Conservation (phyloP, 2,797 vertebrate genomes). For the Hypotaenidia okinawae region DNA sequence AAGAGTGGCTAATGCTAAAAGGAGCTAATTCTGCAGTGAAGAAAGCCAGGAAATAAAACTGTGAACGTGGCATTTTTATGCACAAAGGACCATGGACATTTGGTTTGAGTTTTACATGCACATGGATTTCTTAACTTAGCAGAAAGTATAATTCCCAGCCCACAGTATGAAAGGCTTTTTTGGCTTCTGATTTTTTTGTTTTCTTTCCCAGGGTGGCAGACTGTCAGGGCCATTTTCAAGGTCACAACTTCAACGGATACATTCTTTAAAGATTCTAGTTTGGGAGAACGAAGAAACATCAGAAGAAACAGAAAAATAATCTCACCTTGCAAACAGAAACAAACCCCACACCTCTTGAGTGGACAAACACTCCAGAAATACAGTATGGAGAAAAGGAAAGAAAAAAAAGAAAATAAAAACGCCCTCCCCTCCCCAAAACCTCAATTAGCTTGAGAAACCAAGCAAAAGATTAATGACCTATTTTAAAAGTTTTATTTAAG, state of each 20-base stretch:
- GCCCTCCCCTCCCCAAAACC: not conserved
- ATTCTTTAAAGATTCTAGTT: not conserved
- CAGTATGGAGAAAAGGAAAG: not conserved
- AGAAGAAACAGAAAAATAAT: constrained; percentile 4
- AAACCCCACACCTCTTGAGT: not conserved
- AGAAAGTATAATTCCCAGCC: not conserved
- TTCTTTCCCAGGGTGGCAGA: not conserved
- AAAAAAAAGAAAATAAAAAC: not conserved
- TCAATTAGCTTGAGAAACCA: not conserved
- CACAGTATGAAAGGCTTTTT: not conserved
- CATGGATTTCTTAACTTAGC: not conserved
- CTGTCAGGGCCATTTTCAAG: constrained; percentile 8
- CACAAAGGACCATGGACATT: constrained; percentile 17
- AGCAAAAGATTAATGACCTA: not conserved
- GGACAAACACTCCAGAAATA: constrained; percentile 11
- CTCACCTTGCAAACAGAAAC: not conserved
- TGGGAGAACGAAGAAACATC: not conserved
- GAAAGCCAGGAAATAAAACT: constrained; percentile 13
- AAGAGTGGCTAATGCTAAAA: not conserved
- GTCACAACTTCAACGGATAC: not conserved
- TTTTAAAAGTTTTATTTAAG: constrained; percentile 18
- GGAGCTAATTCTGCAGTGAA: not conserved
- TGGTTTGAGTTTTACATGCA: not conserved
- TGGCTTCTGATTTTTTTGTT: not conserved
- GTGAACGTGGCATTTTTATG: not conserved